These are phyloP conservation scores for Poecilobothrus nobilitatus DNA, from an alignment of 2,888 invertebrate genomes.

Conservation along the genomic window DNA sequence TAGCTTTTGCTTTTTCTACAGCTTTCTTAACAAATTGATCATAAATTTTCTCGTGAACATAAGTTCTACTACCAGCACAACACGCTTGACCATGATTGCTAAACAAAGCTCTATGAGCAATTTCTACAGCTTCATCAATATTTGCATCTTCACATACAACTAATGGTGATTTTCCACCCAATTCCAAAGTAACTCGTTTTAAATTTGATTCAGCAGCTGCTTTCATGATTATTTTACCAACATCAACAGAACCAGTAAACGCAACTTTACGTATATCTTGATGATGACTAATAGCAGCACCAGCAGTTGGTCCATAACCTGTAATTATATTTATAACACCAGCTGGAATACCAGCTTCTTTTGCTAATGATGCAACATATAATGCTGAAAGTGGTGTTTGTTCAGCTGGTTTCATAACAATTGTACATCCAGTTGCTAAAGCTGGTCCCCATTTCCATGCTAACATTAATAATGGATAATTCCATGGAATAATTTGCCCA, in stretches of 20 bases:
- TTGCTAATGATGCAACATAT: slow-evolving; percentile 59
- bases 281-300: slow-evolving; percentile 61
- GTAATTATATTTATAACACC: slow-evolving; percentile 69
- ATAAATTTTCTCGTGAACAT: slow-evolving; percentile 79
- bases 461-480: slow-evolving; percentile 70
- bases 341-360: slow-evolving; percentile 72
- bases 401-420: slow-evolving; percentile 76
- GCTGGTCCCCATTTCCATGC: slow-evolving; percentile 72
- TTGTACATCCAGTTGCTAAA: slow-evolving; percentile 57
- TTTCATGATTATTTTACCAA: slow-evolving; percentile 43
- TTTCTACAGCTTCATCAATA: slow-evolving; percentile 54
- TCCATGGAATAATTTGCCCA: slow-evolving; percentile 77
- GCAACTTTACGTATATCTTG: slow-evolving; percentile 64
- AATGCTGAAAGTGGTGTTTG: slow-evolving; percentile 76
- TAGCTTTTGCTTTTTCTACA: slow-evolving; percentile 56
- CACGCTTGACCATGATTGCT: slow-evolving; percentile 73
- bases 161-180: slow-evolving; percentile 84
- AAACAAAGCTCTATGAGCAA: slow-evolving; percentile 60
- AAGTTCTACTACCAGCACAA: slow-evolving; percentile 81
- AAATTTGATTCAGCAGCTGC: slow-evolving; percentile 69
- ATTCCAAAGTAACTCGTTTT: slow-evolving; percentile 73
- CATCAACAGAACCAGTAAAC: slow-evolving; percentile 67
- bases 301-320: slow-evolving; percentile 68
- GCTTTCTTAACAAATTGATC: slow-evolving; percentile 74
- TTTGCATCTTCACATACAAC: slow-evolving; percentile 75